These are phyloP conservation scores for Spinus pinus DNA, from an alignment of 2,797 vertebrate species.

Conservation along the genomic window DNA sequence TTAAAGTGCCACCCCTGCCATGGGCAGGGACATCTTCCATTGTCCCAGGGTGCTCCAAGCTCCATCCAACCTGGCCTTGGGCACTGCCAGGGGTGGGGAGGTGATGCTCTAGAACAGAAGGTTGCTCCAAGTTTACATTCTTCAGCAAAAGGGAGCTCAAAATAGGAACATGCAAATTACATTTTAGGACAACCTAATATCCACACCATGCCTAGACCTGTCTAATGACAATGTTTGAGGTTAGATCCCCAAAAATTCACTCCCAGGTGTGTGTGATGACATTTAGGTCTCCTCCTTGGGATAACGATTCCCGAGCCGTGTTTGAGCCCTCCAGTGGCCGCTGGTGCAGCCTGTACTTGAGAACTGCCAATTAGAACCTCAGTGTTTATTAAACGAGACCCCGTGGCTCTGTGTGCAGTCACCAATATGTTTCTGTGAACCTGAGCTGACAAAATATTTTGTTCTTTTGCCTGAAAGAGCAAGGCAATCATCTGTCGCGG, in stretches of 20 bases:
- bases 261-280: neutral
- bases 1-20: neutral
- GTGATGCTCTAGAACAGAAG: neutral
- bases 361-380: neutral
- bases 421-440: neutral
- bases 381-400: neutral
- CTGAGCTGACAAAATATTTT: neutral
- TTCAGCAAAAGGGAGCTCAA: neutral
- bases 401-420: neutral
- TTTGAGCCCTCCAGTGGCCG: neutral
- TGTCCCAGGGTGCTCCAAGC: rapidly evolving
- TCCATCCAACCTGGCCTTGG: rapidly evolving
- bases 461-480: neutral
- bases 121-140: neutral
- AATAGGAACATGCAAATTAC: neutral
- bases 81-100: neutral
- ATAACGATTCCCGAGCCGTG: neutral
- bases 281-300: neutral
- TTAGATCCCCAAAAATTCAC: neutral
- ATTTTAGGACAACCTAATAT: neutral
- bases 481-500: neutral
- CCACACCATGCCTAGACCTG: neutral
- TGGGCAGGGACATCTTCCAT: neutral
- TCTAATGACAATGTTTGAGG: rapidly evolving
- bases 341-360: neutral